Evolutionary conservation across 1,140 invertebrate genomes (phyloP), one percentile per base, ranked within the genome.

Genomic region (Lepidurus packardi): DNA sequence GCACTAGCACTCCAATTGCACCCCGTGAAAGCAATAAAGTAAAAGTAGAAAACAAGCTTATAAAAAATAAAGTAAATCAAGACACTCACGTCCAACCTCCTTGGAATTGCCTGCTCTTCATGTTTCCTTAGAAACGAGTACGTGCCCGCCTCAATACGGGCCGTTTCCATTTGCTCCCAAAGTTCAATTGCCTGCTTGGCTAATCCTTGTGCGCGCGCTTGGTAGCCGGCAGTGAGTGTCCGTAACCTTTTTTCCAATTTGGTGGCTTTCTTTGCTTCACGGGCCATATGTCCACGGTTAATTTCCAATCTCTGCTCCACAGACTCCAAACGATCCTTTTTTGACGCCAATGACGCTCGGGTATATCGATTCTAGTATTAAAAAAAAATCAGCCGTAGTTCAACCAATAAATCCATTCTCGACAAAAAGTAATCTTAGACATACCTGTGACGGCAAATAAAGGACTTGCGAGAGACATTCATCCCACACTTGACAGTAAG

Each of bases 191-290:
- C 87, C 83, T 97, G 95, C 85, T 98, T 98, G 0, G 94, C 89
- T n/a, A 98, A 86, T 9, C 91, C 91, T 83, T 97, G 94, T 2
- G 93, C 91, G 77, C 93, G 87, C 0, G 91, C 88, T 90, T 92
- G 83, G 73, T 78, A 78, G 41, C 95, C 94, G 43, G 92, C 96
- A 16, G 97, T 93, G 1, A 98, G 87, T 76, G 98, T 93, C 87
- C 96, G 93, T 1, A 99, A 86, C 87, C 98, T 99, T 84, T 98
- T 99, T 85, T 99, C 98, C 87, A 98, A 92, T 87, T 99, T 99
- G 0, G 93, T 94, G 75, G 97, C 98, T 79, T 92, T 90, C 86
- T 98, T 98, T 0, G 96, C 96, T 86, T 98, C 95, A 80, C 91
- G 92, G 10, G 93, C 93, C 97, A 98, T 98, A 83, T 97, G 94